Percentiles rank a stretch among this genome's conserved stretches.
phyloP scores from a whole-genome alignment of 1,140 invertebrate genomes.

The Calliopsis andreniformis region DNA sequence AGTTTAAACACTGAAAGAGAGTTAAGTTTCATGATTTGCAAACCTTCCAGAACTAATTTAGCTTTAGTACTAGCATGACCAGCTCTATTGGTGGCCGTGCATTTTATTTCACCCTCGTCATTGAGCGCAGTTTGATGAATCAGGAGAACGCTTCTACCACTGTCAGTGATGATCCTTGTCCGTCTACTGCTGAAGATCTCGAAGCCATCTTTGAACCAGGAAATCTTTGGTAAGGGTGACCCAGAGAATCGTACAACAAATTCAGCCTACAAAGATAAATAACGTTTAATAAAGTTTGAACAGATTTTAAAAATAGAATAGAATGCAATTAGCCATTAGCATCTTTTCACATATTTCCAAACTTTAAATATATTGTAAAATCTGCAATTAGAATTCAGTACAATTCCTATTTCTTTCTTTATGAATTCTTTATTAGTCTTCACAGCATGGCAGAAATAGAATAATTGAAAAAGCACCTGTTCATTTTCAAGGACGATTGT shows the following conservation, averaged over 20 bases:
- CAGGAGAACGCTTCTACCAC: conserved; percentile 89
- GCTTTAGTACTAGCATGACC: conserved; percentile 90
- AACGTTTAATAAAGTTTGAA: too few species aligned
- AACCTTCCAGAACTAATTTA: conserved; percentile 87
- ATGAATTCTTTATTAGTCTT: too few species aligned
- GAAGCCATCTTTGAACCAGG: conserved; percentile 96
- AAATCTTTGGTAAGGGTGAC: conserved; percentile 91
- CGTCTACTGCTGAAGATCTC: conserved; percentile 92
- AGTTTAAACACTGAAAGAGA: not conserved
- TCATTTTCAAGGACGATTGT: conserved; percentile 88
- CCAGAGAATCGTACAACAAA: conserved; percentile 92
- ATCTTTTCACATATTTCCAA: too few species aligned
- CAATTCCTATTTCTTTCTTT: too few species aligned
- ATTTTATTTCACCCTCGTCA: conserved; percentile 94
- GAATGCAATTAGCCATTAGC: too few species aligned
- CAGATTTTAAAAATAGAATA: too few species aligned
- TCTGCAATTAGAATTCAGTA: too few species aligned
- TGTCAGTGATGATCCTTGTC: conserved; percentile 89
- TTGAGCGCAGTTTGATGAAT: conserved; percentile 89
- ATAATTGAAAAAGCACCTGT: conserved; percentile 78
- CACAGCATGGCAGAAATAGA: not conserved
- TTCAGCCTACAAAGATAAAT: conserved; percentile 82
- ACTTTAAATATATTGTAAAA: too few species aligned
- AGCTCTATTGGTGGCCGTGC: conserved; percentile 91
- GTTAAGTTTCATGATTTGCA: not conserved